phyloP scores from a whole-genome alignment of 2,797 vertebrate genomes.

The Hyperoplus lanceolatus region DNA sequence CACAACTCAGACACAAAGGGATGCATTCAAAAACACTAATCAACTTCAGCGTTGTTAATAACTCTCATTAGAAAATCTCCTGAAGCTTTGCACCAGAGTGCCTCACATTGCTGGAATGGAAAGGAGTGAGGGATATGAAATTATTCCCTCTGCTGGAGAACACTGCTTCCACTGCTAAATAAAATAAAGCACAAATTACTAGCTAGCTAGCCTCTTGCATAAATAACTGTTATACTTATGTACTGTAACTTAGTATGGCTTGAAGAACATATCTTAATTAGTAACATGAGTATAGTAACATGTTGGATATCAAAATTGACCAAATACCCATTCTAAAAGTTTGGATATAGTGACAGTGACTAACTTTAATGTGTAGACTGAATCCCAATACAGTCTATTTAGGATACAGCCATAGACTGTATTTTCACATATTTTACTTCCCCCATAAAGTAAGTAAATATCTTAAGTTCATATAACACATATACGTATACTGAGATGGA shows the following conservation, averaged over 20 bases:
- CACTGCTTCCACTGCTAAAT: slow-evolving; percentile 48
- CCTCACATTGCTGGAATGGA: slow-evolving; percentile 57
- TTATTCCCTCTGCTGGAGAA: slow-evolving; percentile 60
- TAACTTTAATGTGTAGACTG: neutral
- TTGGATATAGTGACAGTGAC: neutral
- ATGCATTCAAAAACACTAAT: slow-evolving; percentile 66
- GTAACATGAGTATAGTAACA: neutral
- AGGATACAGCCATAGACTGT: no score
- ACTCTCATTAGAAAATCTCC: slow-evolving; percentile 69
- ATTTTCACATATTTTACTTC: neutral
- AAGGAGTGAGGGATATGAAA: slow-evolving; percentile 48
- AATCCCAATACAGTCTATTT: neutral
- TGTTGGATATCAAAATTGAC: neutral
- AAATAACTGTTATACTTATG: slow-evolving; percentile 32
- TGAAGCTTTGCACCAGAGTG: slow-evolving; percentile 62
- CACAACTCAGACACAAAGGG: slow-evolving; percentile 56
- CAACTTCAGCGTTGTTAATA: slow-evolving; percentile 65
- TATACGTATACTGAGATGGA: neutral
- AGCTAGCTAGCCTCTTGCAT: slow-evolving; percentile 25
- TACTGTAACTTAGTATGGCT: slow-evolving; percentile 8
- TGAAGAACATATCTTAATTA: neutral
- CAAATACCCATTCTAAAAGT: neutral
- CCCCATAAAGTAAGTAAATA: neutral
- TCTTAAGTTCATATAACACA: neutral
- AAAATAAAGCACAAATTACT: slow-evolving; percentile 64